Evolutionary conservation across 1,140 invertebrate species (phyloP).

Genomic region (Notospermus geniculatus): DNA sequence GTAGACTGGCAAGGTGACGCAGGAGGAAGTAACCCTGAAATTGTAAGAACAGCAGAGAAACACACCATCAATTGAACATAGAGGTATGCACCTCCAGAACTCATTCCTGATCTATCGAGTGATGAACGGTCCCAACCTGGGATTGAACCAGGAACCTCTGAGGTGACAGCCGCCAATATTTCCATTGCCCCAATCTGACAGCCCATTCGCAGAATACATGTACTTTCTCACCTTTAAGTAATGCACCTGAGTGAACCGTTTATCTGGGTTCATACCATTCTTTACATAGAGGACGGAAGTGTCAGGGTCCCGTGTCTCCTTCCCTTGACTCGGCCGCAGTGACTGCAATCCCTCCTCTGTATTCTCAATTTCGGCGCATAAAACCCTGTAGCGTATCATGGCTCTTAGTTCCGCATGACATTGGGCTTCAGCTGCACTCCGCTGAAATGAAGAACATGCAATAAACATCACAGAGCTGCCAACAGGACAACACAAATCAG

Average conservation of each 20-base stretch:
- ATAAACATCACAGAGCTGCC: too few relatives aligned
- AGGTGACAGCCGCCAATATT: too few relatives aligned
- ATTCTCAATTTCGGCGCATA: slow-evolving; percentile 50
- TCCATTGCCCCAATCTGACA: too few relatives aligned
- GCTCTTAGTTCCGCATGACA: slow-evolving; percentile 37
- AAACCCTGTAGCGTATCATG: slow-evolving; percentile 39
- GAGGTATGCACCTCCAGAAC: too few relatives aligned
- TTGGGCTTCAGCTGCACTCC: slow-evolving; percentile 10
- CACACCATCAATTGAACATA: slow-evolving; percentile 3
- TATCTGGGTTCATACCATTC: slow-evolving; percentile 58
- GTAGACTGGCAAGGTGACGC: slow-evolving; percentile 37
- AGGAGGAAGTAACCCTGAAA: slow-evolving; percentile 57
- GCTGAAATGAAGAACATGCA: not conserved
- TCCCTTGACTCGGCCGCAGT: slow-evolving; percentile 33
- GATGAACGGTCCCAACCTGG: too few relatives aligned
- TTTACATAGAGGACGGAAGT: slow-evolving; percentile 35
- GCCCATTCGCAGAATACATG: too few relatives aligned
- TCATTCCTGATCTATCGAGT: too few relatives aligned
- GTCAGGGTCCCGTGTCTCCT: not conserved
- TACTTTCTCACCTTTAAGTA: slow-evolving; percentile 40
- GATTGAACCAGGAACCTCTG: too few relatives aligned
- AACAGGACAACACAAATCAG: too few relatives aligned
- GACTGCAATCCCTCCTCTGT: slow-evolving; percentile 46
- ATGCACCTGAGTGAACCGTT: slow-evolving; percentile 58
- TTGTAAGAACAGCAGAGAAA: not conserved